Percentiles rank a stretch among this genome's conserved stretches.
These are phyloP conservation scores for Cetonia aurata DNA, from an alignment of 2,888 invertebrate species.

Conservation along the genomic window DNA sequence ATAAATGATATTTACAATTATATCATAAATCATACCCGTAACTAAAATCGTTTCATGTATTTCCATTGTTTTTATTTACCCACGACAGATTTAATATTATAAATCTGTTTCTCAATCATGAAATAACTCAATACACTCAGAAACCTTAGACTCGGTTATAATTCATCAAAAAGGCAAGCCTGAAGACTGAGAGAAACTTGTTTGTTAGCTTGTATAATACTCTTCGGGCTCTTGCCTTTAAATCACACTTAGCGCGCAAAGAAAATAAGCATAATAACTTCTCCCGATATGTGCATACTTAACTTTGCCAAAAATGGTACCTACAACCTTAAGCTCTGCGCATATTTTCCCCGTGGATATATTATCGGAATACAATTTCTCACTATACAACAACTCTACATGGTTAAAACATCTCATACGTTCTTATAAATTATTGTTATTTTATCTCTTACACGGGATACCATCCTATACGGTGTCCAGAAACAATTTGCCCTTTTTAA, in stretches of 20 bases:
- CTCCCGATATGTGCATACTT: constrained; percentile 50
- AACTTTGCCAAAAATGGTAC: constrained; percentile 49
- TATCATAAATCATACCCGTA: constrained; percentile 7
- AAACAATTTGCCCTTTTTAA: constrained; percentile 44
- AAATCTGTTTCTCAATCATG: constrained; percentile 23
- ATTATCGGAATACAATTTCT: constrained; percentile 44
- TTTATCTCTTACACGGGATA: constrained; percentile 38
- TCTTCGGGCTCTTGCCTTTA: constrained; percentile 44
- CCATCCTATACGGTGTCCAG: constrained; percentile 27
- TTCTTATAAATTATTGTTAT: constrained; percentile 44
- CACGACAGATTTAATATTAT: constrained; percentile 23
- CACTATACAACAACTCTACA: constrained; percentile 40
- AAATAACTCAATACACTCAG: constrained; percentile 37
- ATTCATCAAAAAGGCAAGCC: constrained; percentile 35
- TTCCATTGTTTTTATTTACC: constrained; percentile 24
- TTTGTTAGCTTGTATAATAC: constrained; percentile 43
- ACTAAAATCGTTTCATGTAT: constrained; percentile 23
- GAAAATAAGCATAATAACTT: constrained; percentile 49
- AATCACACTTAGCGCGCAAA: constrained; percentile 49
- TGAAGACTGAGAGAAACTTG: constrained; percentile 34
- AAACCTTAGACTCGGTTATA: constrained; percentile 32
- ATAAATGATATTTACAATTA: not conserved
- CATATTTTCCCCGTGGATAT: constrained; percentile 41
- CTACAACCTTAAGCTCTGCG: constrained; percentile 43
- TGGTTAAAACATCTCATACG: constrained; percentile 37